Percentiles rank a stretch among this genome's conserved stretches.
These are phyloP conservation scores for Phaedon cochleariae DNA, from an alignment of 2,888 invertebrate genomes.

Conservation along the genomic window DNA sequence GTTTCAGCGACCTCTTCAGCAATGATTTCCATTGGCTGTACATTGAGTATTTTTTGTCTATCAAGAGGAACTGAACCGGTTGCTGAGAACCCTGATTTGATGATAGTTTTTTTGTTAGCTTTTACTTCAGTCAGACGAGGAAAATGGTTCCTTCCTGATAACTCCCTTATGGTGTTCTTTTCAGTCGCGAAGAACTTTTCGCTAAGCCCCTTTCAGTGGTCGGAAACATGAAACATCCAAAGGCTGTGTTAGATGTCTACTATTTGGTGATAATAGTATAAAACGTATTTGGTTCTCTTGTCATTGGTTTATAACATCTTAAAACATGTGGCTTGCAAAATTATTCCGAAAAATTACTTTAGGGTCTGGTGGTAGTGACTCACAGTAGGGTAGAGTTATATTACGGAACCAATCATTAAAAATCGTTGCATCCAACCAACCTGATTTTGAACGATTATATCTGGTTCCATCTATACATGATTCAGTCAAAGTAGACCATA, in stretches of 20 bases:
- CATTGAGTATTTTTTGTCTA: conserved; percentile 18
- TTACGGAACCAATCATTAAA: conserved; percentile 13
- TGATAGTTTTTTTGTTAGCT: conserved; percentile 10
- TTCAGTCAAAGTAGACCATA: conserved; percentile 16
- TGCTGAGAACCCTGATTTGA: conserved; percentile 17
- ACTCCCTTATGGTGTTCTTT: conserved; percentile 4
- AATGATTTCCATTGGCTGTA: conserved; percentile 11
- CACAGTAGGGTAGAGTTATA: conserved; percentile 5
- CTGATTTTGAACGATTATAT: too few species aligned
- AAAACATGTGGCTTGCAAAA: conserved; percentile 8
- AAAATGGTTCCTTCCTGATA: conserved; percentile 1
- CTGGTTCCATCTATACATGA: neutral
- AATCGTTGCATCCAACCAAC: conserved; percentile 7
- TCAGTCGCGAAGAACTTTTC: neutral
- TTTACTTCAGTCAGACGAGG: conserved; percentile 5
- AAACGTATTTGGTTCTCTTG: conserved; percentile 5
- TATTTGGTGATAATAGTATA: conserved; percentile 14
- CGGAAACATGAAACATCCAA: conserved; percentile 10
- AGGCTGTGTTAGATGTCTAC: conserved; percentile 17
- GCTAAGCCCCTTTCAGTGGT: conserved; percentile 5
- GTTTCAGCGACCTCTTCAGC: neutral
- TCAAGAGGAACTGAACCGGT: conserved; percentile 15
- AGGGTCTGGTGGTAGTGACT: neutral
- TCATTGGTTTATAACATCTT: conserved; percentile 13
- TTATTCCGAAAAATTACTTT: conserved; percentile 15